These are phyloP conservation scores for Gambelia wislizenii DNA, from an alignment of 2,797 vertebrate species.

Conservation along the genomic window DNA sequence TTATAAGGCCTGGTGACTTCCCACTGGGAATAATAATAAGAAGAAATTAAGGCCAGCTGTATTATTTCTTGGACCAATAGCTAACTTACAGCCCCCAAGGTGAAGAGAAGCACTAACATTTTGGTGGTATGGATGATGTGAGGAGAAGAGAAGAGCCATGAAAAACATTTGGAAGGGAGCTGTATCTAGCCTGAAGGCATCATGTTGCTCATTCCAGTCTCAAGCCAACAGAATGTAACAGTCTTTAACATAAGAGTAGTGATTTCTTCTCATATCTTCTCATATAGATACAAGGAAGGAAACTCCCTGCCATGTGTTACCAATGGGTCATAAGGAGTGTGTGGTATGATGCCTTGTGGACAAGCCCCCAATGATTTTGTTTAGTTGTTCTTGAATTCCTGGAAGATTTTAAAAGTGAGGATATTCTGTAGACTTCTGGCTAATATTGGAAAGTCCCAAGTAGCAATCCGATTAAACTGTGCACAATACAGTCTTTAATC, in stretches of 20 bases:
- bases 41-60: background rate
- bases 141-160: too few species aligned
- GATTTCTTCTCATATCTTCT: background rate
- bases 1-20: background rate
- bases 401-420: conserved; percentile 63
- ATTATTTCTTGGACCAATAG: too few species aligned
- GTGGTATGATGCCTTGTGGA: background rate
- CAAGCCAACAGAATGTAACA: background rate
- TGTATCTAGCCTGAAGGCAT: too few species aligned
- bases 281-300: background rate
- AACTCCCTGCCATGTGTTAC: background rate
- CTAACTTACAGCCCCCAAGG: background rate
- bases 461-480: conserved; percentile 76
- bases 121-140: background rate
- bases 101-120: background rate
- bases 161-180: too few species aligned
- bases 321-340: background rate
- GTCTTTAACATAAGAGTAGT: background rate
- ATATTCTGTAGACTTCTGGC: conserved; percentile 53
- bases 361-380: conserved; percentile 34
- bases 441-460: conserved; percentile 61
- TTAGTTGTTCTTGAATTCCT: conserved; percentile 54
- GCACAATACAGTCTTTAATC: conserved; percentile 79
- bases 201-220: too few species aligned
- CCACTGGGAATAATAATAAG: too few species aligned